Conservation (phyloP, 2,113 vertebrate species). For the Oryzias woworae region DNA sequence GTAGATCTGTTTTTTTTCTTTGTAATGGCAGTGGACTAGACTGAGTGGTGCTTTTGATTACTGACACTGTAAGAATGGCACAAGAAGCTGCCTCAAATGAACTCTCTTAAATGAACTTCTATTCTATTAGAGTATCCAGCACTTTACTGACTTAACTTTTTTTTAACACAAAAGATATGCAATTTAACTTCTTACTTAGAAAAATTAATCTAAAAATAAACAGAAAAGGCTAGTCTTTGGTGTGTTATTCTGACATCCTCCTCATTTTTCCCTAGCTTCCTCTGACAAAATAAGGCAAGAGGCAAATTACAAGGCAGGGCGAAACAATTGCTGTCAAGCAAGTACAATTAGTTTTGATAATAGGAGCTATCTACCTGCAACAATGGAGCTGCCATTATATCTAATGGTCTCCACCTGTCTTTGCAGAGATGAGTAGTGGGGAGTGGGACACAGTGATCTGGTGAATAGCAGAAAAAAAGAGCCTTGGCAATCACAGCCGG, state of each 20-base stretch:
- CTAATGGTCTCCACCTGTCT: slow-evolving; percentile 49
- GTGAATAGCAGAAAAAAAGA: slow-evolving; percentile 72
- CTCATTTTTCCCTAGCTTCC: slow-evolving; percentile 7
- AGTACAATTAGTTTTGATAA: slow-evolving; percentile 74
- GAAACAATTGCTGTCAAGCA: slow-evolving; percentile 58
- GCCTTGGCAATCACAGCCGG: slow-evolving; percentile 64
- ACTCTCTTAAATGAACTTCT: slow-evolving; percentile 33
- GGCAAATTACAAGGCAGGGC: slow-evolving; percentile 40
- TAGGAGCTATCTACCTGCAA: slow-evolving; percentile 58
- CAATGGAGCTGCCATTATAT: slow-evolving; percentile 61
- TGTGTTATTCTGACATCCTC: background rate
- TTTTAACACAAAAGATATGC: background rate
- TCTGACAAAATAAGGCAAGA: slow-evolving; percentile 17
- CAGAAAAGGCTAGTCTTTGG: no score
- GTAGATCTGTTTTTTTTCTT: slow-evolving; percentile 66
- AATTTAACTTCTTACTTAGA: background rate
- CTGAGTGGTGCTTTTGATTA: slow-evolving; percentile 67
- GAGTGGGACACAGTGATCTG: slow-evolving; percentile 59
- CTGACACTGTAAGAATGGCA: slow-evolving; percentile 38
- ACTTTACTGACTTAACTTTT: slow-evolving; percentile 1
- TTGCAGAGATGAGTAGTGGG: slow-evolving; percentile 42
- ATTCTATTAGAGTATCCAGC: slow-evolving; percentile 20
- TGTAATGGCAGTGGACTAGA: slow-evolving; percentile 59
- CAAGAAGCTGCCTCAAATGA: slow-evolving; percentile 45
- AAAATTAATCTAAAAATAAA: no score